Base-by-base conservation (phyloP, 2,113 vertebrate species). In the Equus przewalskii region DNA sequence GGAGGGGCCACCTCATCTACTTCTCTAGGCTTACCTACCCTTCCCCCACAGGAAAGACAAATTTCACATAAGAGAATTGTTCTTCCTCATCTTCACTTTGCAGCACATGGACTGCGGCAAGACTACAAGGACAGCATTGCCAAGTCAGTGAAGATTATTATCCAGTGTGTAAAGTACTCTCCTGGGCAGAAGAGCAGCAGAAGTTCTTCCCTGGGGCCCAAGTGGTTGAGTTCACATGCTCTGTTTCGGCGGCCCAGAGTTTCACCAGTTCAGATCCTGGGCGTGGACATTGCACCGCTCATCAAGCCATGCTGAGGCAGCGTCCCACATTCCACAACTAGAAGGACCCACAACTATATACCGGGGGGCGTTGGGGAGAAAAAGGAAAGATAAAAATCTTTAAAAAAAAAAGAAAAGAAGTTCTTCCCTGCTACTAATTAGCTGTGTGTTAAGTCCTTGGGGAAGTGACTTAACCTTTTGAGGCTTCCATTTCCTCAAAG, bases 161-260 rank as follows among this genome's bases (percentile, higher is more conserved):
- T 12, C 24, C 56, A 13, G 49, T 1, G 4, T 1, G 1, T 1
- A 41, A 51, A 41, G 56, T 3, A 1, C 0, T 1, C 28, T 22
- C 3, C 30, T 1, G 7, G 24, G 28, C 18, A 0, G 16, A n/a
- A 18, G 28, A 46, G 26, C 0, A 16, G 78, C 49, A 19, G 21
- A 33, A 46, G 51, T 4, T 41, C 36, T 41, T 41, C 36, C 36
- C 36, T 41, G 36, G 36, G 36, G 36, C 36, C 36, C 36, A 41
- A 41, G 36, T 41, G 36, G 36, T 41, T 41, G 3, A 41, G 36
- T 41, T 41, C 36, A 41, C 36, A 41, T 3, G 36, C 36, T 41
- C 36, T 41, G 36, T 3, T 41, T 41, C 36, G 3, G 36, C 36
- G 3, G 36, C 36, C 36, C 36, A 41, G 36, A 41, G 36, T 41